A percentile compares a stretch with the other conserved stretches of the same genome.
Evolutionary conservation across 2,113 vertebrate genomes (phyloP).

Genomic region (Pampusana beccarii): DNA sequence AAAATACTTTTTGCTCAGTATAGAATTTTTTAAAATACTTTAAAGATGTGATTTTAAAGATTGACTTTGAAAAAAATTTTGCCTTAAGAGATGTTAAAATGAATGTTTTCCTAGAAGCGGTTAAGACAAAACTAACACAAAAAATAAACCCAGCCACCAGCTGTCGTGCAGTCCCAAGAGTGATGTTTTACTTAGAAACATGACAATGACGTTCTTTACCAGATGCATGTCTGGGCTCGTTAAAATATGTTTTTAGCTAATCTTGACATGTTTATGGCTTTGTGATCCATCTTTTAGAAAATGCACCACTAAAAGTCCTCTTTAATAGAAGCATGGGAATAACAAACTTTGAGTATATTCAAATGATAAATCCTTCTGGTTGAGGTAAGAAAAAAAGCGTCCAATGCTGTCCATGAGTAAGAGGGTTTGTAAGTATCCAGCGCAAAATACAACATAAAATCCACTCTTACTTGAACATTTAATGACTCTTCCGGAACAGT

Average conservation of each 20-base stretch:
- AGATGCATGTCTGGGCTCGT: background rate
- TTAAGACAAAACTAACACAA: background rate
- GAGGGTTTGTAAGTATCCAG: background rate
- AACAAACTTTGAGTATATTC: background rate
- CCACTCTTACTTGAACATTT: background rate
- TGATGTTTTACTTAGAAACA: background rate
- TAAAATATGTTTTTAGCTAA: background rate
- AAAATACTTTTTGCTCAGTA: background rate
- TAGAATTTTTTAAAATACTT: background rate
- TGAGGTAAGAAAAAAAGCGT: background rate
- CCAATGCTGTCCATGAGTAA: background rate
- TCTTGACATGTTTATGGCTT: background rate
- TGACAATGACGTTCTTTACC: background rate
- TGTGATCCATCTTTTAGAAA: background rate
- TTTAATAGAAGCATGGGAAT: background rate
- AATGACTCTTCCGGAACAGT: background rate
- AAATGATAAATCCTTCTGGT: background rate
- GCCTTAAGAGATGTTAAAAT: background rate
- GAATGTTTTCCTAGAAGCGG: background rate
- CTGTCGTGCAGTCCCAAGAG: background rate
- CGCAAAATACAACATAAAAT: background rate
- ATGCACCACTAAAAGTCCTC: background rate
- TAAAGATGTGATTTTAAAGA: background rate
- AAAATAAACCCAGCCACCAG: background rate
- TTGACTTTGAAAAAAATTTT: background rate